Evolutionary conservation across 2,797 vertebrate species (phyloP), one percentile per base, ranked within the genome.

Genomic region (Spatula clypeata): DNA sequence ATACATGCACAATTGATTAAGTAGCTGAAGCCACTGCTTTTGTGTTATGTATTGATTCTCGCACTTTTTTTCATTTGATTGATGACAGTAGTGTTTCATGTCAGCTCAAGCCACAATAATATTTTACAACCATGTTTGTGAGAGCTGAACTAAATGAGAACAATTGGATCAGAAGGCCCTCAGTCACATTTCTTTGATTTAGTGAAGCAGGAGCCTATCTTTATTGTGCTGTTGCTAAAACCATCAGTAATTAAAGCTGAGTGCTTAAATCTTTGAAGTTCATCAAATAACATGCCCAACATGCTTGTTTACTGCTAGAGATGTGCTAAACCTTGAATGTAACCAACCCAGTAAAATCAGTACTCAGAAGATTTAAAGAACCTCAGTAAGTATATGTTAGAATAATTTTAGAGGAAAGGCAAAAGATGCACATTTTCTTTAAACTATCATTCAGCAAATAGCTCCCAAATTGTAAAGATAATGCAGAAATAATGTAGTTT

Each of bases 181-280:
- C 84, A 98, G 98, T 98, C 98, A 98, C 98, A 98, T 96, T 91
- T 91, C 82, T 95, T 97, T 98, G 88, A 98, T 98, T 98, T 96
- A 97, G 97, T 87, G 96, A 97, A 97, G 95, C 91, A 91, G 96
- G 95, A 93, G 92, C 29, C 95, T 67, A 83, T 95, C 86, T 65
- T 95, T 96, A 95, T 93, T 97, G 96, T 96, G 96, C 97, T 60
- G 80, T 83, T 81, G 96, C 94, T 96, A 91, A 96, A 96, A 96
- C 95, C 94, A 94, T 64, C 86, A 34, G 92, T 98, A 98, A 98
- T 98, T 98, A 98, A 97, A 97, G 92, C 97, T 97, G 97, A 98
- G 98, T 96, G 97, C 97, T 98, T 99, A 99, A 99, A 99, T 99
- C 94, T 98, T 98, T 98, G 97, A 91, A 97, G 98, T 97, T 98